These are phyloP conservation scores for Oceanodroma tethys DNA, from an alignment of 2,113 vertebrate species.

Conservation along the genomic window DNA sequence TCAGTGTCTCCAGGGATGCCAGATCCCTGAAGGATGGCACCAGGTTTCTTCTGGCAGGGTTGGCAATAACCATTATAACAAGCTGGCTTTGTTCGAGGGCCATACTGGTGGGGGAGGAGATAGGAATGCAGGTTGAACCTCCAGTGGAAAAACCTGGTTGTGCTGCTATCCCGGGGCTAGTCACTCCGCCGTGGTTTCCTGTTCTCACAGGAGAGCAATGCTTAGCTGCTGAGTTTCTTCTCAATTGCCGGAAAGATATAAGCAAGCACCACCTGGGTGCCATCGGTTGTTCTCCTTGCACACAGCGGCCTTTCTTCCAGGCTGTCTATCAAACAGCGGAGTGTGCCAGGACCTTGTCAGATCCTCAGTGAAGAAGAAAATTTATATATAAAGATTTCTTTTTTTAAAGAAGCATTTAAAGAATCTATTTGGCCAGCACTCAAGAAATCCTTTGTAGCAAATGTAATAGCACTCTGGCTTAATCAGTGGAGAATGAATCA, in stretches of 20 bases:
- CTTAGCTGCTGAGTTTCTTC: not conserved
- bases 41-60: not conserved
- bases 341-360: not conserved
- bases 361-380: not conserved
- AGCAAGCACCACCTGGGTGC: not conserved
- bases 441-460: not conserved
- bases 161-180: not conserved
- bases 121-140: not conserved
- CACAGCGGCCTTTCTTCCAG: not conserved
- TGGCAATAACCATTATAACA: fast-evolving
- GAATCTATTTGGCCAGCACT: not conserved
- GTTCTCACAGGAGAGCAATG: not conserved
- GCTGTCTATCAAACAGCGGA: not conserved
- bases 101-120: not conserved
- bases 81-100: not conserved
- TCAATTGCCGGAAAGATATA: not conserved
- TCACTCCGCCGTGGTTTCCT: not conserved
- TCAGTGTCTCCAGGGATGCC: not conserved
- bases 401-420: not conserved
- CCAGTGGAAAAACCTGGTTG: not conserved
- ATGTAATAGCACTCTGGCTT: not conserved
- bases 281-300: not conserved
- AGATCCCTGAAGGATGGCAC: not conserved
- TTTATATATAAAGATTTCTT: not conserved
- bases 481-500: not conserved